Evolutionary conservation across 2,797 vertebrate genomes (phyloP), one percentile per base, ranked within the genome.

Genomic region (Tapera naevia): DNA sequence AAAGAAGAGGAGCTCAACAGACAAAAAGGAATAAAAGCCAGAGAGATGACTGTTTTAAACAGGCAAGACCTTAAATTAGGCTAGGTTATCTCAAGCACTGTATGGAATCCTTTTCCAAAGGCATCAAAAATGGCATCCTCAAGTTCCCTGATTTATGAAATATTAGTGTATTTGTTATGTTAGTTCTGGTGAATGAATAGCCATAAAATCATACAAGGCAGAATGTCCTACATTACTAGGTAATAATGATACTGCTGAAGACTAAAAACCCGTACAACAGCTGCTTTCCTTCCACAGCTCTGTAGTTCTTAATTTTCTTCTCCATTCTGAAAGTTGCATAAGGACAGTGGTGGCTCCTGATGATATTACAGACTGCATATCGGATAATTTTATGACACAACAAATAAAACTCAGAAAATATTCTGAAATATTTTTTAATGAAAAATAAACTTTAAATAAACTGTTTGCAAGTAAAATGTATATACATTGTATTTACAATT

Each of bases 401-500:
- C 0, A 90, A n/a, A 70, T 53, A 81, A 53, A 56, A 7, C 12
- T 76, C 43, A 67, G 10, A 65, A 76, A 72, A 43, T 13, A 17
- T 33, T 11, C 28, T 23, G 7, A 90, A 65, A 61, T 66, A 1
- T 13, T 10, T 30, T 72, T 48, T 54, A 67, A 71, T 74, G 67
- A 2, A 92, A 88, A 88, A 82, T 61, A 66, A 85, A 57, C 3
- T 89, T 94, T 81, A 93, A 60, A 57, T n/a, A 93, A 89, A 65
- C 48, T 32, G 13, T 4, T 71, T 32, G 15, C 56, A 21, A 56
- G 66, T 35, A 66, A 78, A 81, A 73, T n/a, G 30, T 48, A 80
- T 46, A 43, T 48, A 87, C 25, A 25, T 45, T 64, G 9, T 73
- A 80, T 80, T 85, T 82, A 76, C 37, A 86, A 4, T 67, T 89